A percentile compares a stretch with the other conserved stretches of the same genome.
phyloP scores from a whole-genome alignment of 2,888 invertebrate species.

The Pharmacophagus antenor region DNA sequence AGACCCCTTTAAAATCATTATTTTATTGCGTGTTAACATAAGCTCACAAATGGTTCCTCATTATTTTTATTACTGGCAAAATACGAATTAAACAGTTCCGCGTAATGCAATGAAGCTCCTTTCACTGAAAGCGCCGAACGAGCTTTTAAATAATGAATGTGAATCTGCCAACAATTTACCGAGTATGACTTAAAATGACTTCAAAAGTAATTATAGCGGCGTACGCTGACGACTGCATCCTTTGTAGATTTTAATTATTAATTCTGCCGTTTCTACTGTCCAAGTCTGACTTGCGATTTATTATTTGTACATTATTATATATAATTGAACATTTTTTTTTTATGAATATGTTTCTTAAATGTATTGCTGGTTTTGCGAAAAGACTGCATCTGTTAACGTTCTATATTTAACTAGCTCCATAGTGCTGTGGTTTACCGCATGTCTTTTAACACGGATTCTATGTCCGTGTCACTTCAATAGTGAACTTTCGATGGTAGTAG shows the following conservation, averaged over 20 bases:
- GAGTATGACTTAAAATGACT: constrained; percentile 13
- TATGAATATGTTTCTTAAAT: too few species aligned
- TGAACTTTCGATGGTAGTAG: too few species aligned
- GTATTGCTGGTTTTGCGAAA: too few species aligned
- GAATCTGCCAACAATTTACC: constrained; percentile 21
- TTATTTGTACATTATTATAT: not conserved
- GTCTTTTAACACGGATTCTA: too few species aligned
- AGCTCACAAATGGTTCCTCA: not conserved
- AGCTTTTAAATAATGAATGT: constrained; percentile 17
- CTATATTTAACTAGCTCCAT: too few species aligned
- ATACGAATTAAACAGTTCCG: constrained; percentile 12
- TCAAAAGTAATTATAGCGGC: constrained; percentile 9
- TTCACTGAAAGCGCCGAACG: constrained; percentile 10
- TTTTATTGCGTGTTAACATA: not conserved
- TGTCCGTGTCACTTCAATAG: too few species aligned
- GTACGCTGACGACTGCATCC: constrained; percentile 5
- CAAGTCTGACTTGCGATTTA: not conserved
- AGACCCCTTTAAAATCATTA: not conserved
- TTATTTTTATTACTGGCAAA: not conserved
- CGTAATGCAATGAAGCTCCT: constrained; percentile 15
- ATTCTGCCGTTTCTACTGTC: not conserved
- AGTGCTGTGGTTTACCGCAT: too few species aligned
- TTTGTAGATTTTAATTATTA: constrained; percentile 1
- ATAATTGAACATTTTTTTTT: not conserved
- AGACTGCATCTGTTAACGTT: too few species aligned